Evolutionary conservation across 2,888 invertebrate species (phyloP).

Genomic region (Phortica magna): DNA sequence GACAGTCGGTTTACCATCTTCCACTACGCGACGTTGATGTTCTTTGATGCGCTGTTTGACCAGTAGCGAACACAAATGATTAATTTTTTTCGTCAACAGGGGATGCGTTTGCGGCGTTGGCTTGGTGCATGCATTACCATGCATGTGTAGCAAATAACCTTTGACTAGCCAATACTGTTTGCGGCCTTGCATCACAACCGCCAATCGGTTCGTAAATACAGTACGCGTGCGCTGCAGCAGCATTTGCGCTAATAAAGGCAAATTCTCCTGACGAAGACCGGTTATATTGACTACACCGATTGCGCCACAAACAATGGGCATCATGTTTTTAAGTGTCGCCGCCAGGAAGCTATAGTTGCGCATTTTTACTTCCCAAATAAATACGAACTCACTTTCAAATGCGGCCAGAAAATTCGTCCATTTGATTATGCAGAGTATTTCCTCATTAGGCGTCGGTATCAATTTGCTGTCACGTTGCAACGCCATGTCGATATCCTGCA

Average conservation of each 20-base stretch:
- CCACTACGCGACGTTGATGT: constrained; percentile 49
- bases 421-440: constrained; percentile 74
- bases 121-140: constrained; percentile 70
- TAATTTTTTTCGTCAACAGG: constrained; percentile 75
- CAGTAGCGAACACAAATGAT: constrained; percentile 71
- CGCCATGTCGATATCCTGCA: constrained; percentile 76
- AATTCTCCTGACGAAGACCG: constrained; percentile 53
- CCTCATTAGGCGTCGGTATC: constrained; percentile 73
- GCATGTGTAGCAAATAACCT: constrained; percentile 71
- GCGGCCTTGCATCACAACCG: constrained; percentile 74
- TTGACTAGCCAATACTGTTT: constrained; percentile 71
- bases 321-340: constrained; percentile 71
- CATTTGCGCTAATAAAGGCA: constrained; percentile 72
- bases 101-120: constrained; percentile 77
- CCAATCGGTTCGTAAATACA: constrained; percentile 63
- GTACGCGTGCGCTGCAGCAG: constrained; percentile 62
- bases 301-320: constrained; percentile 73
- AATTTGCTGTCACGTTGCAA: constrained; percentile 73
- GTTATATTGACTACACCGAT: constrained; percentile 73
- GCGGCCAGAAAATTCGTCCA: constrained; percentile 75
- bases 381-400: constrained; percentile 68
- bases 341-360: constrained; percentile 64
- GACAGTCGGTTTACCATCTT: constrained; percentile 34
- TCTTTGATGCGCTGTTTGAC: constrained; percentile 74
- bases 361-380: constrained; percentile 74